These are phyloP conservation scores for Halcyon badia DNA, from an alignment of 2,797 vertebrate genomes.

Conservation along the genomic window DNA sequence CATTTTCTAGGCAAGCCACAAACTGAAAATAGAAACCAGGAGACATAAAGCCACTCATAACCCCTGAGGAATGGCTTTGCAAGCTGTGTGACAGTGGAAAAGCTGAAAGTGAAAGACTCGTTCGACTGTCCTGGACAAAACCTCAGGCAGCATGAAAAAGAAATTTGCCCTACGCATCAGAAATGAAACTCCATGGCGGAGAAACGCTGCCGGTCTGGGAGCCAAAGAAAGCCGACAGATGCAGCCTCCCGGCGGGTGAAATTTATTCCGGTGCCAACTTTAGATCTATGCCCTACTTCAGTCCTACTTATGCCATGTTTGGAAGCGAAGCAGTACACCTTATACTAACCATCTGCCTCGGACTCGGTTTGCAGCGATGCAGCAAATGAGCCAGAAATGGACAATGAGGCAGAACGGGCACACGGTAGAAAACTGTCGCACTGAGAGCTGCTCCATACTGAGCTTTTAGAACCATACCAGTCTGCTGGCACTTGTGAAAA, in stretches of 20 bases:
- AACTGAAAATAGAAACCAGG: constrained; percentile 69
- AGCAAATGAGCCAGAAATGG: not conserved
- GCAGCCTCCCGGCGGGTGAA: not conserved
- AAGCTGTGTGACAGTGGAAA: constrained; percentile 66
- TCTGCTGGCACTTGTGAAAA: constrained; percentile 23
- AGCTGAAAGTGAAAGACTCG: constrained; percentile 48
- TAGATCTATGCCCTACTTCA: constrained; percentile 7
- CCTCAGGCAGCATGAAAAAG: constrained; percentile 35
- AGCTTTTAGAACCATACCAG: not conserved
- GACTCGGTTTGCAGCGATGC: not conserved
- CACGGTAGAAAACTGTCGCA: not conserved
- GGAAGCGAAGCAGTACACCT: constrained; percentile 40
- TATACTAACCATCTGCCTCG: constrained; percentile 24
- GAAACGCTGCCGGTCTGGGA: not conserved
- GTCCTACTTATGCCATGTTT: constrained; percentile 6
- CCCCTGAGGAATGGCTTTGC: constrained; percentile 65
- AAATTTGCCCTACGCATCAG: constrained; percentile 24
- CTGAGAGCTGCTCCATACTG: not conserved
- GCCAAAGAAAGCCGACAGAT: constrained; percentile 25
- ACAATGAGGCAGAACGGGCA: not conserved
- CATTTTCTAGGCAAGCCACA: constrained; percentile 71
- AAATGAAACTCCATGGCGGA: not conserved
- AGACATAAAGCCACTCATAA: constrained; percentile 64
- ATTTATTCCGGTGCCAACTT: not conserved
- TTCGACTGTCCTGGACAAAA: constrained; percentile 15